Conservation (phyloP, 2,888 invertebrate species). For the Salticus scenicus region DNA sequence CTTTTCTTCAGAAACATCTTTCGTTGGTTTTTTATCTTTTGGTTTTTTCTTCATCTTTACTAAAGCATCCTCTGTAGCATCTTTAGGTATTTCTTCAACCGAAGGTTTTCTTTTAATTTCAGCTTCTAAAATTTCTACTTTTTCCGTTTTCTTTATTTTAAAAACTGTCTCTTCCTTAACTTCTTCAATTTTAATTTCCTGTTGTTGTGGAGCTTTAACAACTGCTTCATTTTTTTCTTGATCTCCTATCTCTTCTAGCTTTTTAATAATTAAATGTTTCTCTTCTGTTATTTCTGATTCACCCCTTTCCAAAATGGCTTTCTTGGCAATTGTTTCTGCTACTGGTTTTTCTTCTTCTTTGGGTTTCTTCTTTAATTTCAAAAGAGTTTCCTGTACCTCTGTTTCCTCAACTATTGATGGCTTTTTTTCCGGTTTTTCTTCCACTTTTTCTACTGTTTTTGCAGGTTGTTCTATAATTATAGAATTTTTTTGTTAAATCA, state of each 20-base stretch:
- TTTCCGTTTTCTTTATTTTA: conserved; percentile 53
- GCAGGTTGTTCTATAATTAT: neutral
- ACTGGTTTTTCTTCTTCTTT: conserved; percentile 43
- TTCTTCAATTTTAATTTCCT: conserved; percentile 36
- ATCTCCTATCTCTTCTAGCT: too few species aligned
- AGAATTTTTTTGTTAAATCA: too few species aligned
- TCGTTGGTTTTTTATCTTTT: conserved; percentile 35
- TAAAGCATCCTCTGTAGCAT: conserved; percentile 39
- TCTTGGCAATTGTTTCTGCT: too few species aligned
- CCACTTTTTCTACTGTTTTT: conserved; percentile 9
- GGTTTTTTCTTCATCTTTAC: conserved; percentile 54
- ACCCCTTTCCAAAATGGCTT: too few species aligned
- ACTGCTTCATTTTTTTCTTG: conserved; percentile 13
- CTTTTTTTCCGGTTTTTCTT: conserved; percentile 4
- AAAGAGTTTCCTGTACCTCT: conserved; percentile 38
- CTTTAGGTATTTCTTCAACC: conserved; percentile 37
- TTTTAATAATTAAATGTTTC: too few species aligned
- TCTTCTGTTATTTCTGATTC: too few species aligned
- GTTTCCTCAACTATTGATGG: conserved; percentile 16
- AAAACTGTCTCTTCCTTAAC: conserved; percentile 32
- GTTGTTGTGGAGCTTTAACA: neutral
- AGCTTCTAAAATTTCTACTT: neutral
- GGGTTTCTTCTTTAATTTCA: conserved; percentile 57
- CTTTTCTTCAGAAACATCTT: conserved; percentile 1
- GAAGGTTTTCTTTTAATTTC: conserved; percentile 15